Evolutionary conservation across 2,113 vertebrate genomes (phyloP).

Genomic region (Azemiops feae): DNA sequence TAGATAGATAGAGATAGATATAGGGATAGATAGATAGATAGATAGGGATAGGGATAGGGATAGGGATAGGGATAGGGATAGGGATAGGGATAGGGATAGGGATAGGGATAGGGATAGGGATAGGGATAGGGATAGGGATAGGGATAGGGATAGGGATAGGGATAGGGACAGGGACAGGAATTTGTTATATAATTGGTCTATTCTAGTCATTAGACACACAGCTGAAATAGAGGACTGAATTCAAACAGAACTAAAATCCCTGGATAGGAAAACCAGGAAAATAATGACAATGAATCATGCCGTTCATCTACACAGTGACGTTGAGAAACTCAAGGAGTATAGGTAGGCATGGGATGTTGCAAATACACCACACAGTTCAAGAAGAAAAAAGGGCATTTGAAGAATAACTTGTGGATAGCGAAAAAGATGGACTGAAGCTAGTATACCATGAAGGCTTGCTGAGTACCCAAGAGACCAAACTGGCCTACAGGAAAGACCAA

Average conservation of each 20-base stretch:
- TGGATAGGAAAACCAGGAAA: background rate
- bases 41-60: too few relatives aligned
- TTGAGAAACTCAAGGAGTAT: background rate
- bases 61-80: too few relatives aligned
- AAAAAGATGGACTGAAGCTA: background rate
- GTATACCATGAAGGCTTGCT: background rate
- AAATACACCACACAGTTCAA: background rate
- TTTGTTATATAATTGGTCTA: background rate
- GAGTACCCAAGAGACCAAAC: background rate
- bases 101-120: too few relatives aligned
- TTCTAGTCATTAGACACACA: background rate
- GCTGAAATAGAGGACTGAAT: background rate
- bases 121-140: too few relatives aligned
- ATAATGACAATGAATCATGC: background rate
- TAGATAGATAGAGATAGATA: too few relatives aligned
- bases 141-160: too few relatives aligned
- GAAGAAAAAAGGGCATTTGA: background rate
- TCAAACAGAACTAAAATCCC: background rate
- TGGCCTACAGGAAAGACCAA: background rate
- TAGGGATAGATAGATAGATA: too few relatives aligned
- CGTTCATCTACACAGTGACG: rapidly evolving
- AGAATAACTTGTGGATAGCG: background rate
- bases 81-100: too few relatives aligned
- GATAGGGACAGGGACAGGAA: background rate
- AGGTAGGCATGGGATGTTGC: background rate